Evolutionary conservation across 2,888 invertebrate species (phyloP), one percentile per base, ranked within the genome.

Genomic region (Apoda limacodes): DNA sequence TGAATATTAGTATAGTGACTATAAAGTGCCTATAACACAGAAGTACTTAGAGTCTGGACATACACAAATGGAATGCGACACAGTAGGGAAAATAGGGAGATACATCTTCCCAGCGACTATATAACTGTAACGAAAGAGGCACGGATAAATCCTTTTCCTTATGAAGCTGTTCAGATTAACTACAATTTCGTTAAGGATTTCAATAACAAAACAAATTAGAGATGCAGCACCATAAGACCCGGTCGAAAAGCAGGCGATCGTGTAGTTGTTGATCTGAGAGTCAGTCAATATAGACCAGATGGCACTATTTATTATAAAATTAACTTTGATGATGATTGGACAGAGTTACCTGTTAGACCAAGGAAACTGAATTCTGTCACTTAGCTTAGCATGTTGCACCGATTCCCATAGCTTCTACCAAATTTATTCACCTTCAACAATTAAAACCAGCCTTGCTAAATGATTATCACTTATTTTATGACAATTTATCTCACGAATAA

Each of bases 51-150:
- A 36, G 21, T 26, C 22, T 4, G 40, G 39, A 10, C 41, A 36
- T 21, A 41, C 39, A 3, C 39, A 35, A 26, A 40, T 40, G 41
- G 40, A 40, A 13, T 31, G 29, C 25, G 34, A 38, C 12, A 32
- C 34, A 7, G 38, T 40, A 29, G 48, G n/a, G 49, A 49, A 36
- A 44, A 51, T 19, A 35, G 43, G 20, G 43, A 41, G 22, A 35
- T 39, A 9, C 34, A 48, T 33, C 13, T 46, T 4, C 53, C 52
- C 5, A 29, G 37, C 17, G 51, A 54, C 17, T 56, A 50, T 42
- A 19, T 42, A 2, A 22, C 33, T 13, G 28, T 46, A n/a, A 43
- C 46, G 4, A 33, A 33, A 32, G 35, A 35, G 15, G 34, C 32
- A n/a, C n/a, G n/a, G n/a, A n/a, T n/a, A n/a, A n/a, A n/a, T n/a